Percentiles rank a stretch among this genome's conserved stretches.
Evolutionary conservation across 2,888 invertebrate species (phyloP).

Genomic region (Zaprionus bogoriensis): DNA sequence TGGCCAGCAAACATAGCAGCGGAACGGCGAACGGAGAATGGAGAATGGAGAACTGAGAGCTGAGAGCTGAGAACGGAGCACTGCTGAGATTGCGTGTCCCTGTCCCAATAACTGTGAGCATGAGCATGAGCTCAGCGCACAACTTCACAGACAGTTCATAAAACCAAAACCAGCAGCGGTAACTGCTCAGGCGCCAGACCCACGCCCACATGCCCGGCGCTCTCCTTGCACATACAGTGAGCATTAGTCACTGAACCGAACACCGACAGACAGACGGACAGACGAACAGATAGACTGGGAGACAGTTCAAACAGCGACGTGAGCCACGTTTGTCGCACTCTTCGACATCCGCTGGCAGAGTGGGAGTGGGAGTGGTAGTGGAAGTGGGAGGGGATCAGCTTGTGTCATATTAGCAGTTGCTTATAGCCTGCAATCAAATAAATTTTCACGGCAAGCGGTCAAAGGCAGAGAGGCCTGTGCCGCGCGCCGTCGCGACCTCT

Average conservation of each 20-base stretch:
- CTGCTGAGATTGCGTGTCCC: constrained; percentile 63
- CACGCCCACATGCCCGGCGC: constrained; percentile 24
- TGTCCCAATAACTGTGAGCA: constrained; percentile 37
- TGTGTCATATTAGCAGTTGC: constrained; percentile 74
- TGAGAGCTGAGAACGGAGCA: constrained; percentile 9
- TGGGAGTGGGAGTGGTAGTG: constrained; percentile 4
- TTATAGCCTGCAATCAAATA: constrained; percentile 75
- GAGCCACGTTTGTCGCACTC: constrained; percentile 31
- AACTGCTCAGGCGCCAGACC: constrained; percentile 36
- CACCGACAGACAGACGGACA: no score
- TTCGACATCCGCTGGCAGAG: neutral
- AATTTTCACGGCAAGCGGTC: constrained; percentile 74
- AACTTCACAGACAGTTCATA: constrained; percentile 72
- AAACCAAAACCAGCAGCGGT: constrained; percentile 61
- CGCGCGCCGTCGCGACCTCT: constrained; percentile 34
- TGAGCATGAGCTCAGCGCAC: constrained; percentile 32
- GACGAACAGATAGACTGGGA: no score
- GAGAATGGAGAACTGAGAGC: constrained; percentile 15
- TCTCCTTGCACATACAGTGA: constrained; percentile 9
- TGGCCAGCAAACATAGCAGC: constrained; percentile 64
- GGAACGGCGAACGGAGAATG: neutral
- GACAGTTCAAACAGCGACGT: constrained; percentile 41
- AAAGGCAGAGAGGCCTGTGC: constrained; percentile 41
- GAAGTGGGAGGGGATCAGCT: constrained; percentile 36
- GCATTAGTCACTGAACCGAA: constrained; percentile 54